A percentile compares a stretch with the other conserved stretches of the same genome.
Conservation (phyloP, 1,140 invertebrate genomes). For the Vanessa atalanta region DNA sequence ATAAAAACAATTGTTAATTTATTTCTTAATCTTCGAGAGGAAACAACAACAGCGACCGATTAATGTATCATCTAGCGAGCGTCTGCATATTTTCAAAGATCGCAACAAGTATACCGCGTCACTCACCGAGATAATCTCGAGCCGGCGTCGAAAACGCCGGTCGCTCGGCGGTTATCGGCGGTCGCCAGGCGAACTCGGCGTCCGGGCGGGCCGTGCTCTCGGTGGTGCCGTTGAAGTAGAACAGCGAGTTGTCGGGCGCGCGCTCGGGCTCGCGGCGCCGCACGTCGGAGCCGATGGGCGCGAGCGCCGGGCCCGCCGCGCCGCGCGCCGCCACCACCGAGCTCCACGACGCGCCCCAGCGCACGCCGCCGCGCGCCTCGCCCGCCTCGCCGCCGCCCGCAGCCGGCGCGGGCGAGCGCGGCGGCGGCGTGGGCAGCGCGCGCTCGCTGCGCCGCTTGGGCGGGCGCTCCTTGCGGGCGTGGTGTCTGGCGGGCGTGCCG, state of each 20-base stretch:
- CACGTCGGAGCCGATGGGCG: constrained; percentile 49
- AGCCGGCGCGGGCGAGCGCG: constrained; percentile 37
- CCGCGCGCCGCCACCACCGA: constrained; percentile 48
- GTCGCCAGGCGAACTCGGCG: constrained; percentile 39
- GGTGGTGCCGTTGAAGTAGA: constrained; percentile 58
- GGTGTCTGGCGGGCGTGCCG: constrained; percentile 29
- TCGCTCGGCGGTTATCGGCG: constrained; percentile 32
- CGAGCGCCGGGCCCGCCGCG: constrained; percentile 35
- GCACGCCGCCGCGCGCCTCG: constrained; percentile 38
- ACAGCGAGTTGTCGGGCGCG: constrained; percentile 53
- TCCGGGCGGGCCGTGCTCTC: constrained; percentile 84
- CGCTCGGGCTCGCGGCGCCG: constrained; percentile 48
- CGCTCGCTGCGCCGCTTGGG: constrained; percentile 39
- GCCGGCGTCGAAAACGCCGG: constrained; percentile 29
- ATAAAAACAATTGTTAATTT: no score
- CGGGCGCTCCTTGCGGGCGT: constrained; percentile 41
- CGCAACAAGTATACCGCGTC: no score
- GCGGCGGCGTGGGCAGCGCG: constrained; percentile 27
- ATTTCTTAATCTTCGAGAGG: no score
- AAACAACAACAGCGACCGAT: no score
- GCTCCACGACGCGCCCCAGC: constrained; percentile 55
- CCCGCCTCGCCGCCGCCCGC: constrained; percentile 22
- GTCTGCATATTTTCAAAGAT: no score
- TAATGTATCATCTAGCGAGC: no score
- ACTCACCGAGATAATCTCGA: constrained; percentile 46